A percentile compares a stretch with the other conserved stretches of the same genome.
Conservation (phyloP, 2,113 vertebrate genomes). For the Pitta sordida region DNA sequence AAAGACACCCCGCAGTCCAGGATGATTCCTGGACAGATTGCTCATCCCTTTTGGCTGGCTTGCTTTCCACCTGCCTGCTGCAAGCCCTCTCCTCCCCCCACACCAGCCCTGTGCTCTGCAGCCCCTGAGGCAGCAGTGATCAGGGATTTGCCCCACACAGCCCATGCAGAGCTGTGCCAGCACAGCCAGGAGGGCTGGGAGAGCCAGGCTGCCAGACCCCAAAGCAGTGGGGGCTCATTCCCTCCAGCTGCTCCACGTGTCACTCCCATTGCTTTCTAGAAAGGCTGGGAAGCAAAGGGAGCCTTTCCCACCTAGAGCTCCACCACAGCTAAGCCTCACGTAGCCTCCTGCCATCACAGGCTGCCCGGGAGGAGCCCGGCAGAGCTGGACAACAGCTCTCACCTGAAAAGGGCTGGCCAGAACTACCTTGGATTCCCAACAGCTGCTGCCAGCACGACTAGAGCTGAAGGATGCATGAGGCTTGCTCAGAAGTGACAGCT, state of each 20-base stretch:
- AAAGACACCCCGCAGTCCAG: neutral
- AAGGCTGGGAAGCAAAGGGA: neutral
- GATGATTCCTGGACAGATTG: neutral
- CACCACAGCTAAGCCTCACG: neutral
- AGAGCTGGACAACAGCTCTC: neutral
- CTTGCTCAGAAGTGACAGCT: neutral
- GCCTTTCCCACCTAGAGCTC: neutral
- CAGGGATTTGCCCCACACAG: neutral
- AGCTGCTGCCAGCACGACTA: neutral
- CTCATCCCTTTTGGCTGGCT: neutral
- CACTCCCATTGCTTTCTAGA: neutral
- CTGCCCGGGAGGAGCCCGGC: neutral
- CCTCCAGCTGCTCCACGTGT: neutral
- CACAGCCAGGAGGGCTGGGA: neutral
- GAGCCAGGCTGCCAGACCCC: neutral
- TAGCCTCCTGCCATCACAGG: neutral
- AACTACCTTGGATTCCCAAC: fast-evolving
- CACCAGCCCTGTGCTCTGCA: neutral
- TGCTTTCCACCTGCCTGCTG: neutral
- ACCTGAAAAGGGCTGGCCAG: neutral
- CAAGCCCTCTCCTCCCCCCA: neutral
- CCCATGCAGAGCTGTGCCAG: neutral
- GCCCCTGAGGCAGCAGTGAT: fast-evolving
- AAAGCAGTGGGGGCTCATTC: neutral
- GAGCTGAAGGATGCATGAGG: neutral